These are phyloP conservation scores for Orbicella faveolata DNA, from an alignment of 64 coral and sea anemone species.

Conservation along the genomic window DNA sequence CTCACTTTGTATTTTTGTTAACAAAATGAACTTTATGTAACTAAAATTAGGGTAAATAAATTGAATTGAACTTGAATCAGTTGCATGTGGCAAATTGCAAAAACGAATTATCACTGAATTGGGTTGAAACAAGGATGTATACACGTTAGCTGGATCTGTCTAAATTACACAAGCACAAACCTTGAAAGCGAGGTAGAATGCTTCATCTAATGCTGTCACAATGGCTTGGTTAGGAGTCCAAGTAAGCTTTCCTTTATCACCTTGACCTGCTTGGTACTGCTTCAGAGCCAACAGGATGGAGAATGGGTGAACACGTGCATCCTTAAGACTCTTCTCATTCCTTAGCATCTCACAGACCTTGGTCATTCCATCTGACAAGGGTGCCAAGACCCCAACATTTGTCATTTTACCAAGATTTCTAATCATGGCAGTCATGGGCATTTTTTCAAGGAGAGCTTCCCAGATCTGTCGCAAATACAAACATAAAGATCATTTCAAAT, in stretches of 20 bases:
- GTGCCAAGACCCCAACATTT: conserved; percentile 57
- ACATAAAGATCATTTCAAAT: background rate
- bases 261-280: conserved; percentile 75
- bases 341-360: conserved; percentile 56
- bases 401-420: conserved; percentile 97
- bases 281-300: conserved; percentile 78
- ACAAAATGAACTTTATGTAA: too few species aligned
- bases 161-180: conserved; percentile 8
- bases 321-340: conserved; percentile 35
- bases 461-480: conserved; percentile 59
- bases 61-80: too few species aligned
- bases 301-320: conserved; percentile 90
- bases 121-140: too few species aligned
- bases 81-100: too few species aligned
- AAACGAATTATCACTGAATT: too few species aligned
- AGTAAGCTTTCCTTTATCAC: conserved; percentile 71
- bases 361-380: conserved; percentile 24
- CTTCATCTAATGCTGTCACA: conserved; percentile 68
- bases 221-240: conserved; percentile 77
- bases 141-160: too few species aligned
- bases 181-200: conserved; percentile 92
- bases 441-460: conserved; percentile 91
- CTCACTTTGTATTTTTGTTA: too few species aligned
- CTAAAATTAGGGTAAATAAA: too few species aligned
- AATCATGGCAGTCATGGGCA: conserved; percentile 99